phyloP scores from a whole-genome alignment of 2,888 invertebrate genomes.

The Seladonia tumulorum region DNA sequence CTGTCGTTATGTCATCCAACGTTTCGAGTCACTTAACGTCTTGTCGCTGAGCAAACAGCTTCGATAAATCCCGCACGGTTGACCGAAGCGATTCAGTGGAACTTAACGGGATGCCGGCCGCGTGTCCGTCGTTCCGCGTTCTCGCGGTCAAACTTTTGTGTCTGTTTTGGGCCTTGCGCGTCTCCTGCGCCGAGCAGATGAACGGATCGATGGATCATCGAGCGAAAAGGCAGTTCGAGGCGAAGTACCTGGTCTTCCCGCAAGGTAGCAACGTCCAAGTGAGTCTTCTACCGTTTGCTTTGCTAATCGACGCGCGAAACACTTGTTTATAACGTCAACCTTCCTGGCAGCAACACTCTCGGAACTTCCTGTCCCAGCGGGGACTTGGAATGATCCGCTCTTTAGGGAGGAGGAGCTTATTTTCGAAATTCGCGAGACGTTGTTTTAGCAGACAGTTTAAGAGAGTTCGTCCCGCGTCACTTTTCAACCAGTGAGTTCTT shows the following conservation, averaged over 20 bases:
- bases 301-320: background rate
- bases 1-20: constrained; percentile 25
- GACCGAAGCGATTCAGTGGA: constrained; percentile 23
- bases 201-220: constrained; percentile 35
- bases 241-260: constrained; percentile 86
- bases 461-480: too few relatives aligned
- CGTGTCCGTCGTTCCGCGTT: constrained; percentile 27
- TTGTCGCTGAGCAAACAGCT: constrained; percentile 1
- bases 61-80: constrained; percentile 5
- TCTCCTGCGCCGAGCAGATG: constrained; percentile 3
- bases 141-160: constrained; percentile 20
- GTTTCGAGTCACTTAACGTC: constrained; percentile 52
- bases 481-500: too few relatives aligned
- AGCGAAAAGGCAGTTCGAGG: constrained; percentile 62
- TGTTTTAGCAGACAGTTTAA: too few relatives aligned
- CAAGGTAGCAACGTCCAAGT: constrained; percentile 88
- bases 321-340: constrained; percentile 19
- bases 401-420: background rate
- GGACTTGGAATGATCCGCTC: background rate
- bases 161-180: background rate
- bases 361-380: background rate
- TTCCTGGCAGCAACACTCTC: background rate
- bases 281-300: constrained; percentile 72
- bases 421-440: background rate
- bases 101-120: constrained; percentile 34